Evolutionary conservation across 1,140 invertebrate genomes (phyloP).

Genomic region (Panagrolaimus sp.): DNA sequence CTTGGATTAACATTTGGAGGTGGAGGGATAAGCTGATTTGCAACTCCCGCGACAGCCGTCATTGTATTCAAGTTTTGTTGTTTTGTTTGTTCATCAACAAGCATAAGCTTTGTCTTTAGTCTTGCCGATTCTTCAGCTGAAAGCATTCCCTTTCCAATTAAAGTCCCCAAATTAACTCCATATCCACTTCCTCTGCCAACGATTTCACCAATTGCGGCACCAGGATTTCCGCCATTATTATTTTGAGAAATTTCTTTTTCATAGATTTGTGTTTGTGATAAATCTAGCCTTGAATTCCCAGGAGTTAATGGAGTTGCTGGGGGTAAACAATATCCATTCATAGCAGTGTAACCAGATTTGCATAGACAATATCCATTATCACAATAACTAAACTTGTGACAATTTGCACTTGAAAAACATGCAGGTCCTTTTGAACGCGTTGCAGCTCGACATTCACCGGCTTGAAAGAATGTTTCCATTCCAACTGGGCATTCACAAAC

Average conservation of each 20-base stretch:
- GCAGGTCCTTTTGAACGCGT: conserved; percentile 23
- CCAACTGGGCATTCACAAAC: conserved; percentile 55
- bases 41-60: neutral
- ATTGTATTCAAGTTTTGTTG: neutral
- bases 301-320: conserved; percentile 28
- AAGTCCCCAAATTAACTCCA: neutral
- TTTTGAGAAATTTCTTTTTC: neutral
- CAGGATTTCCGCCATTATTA: conserved; percentile 1
- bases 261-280: neutral
- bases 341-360: conserved; percentile 34
- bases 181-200: neutral
- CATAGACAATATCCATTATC: conserved; percentile 56
- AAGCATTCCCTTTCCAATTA: neutral
- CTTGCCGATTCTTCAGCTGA: neutral
- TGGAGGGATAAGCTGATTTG: neutral
- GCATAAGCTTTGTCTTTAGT: neutral
- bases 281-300: conserved; percentile 16
- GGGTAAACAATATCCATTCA: conserved; percentile 39
- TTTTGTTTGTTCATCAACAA: neutral
- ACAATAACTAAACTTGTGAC: conserved; percentile 50
- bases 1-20: neutral
- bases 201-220: neutral
- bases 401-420: conserved; percentile 37
- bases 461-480: conserved; percentile 33
- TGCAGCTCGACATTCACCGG: conserved; percentile 30